A percentile compares a stretch with the other conserved stretches of the same genome.
These are phyloP conservation scores for Nephotettix cincticeps DNA, from an alignment of 1,140 invertebrate species.

Conservation along the genomic window DNA sequence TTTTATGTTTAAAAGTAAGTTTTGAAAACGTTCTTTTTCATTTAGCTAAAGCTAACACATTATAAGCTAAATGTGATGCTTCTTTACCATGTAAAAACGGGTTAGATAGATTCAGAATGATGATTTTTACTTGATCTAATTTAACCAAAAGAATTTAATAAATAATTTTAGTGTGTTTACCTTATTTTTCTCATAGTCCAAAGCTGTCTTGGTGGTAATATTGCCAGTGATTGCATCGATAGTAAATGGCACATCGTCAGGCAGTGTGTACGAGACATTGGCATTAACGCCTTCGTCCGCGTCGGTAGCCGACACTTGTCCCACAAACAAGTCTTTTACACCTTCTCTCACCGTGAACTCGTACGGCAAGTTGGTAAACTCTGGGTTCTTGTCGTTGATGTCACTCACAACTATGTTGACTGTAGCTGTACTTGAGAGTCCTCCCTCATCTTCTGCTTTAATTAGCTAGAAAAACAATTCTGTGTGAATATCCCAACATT, in stretches of 20 bases:
- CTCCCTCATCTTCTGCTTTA: constrained; percentile 84
- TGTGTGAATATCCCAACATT: not conserved
- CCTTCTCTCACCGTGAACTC: constrained; percentile 83
- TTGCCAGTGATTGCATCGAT: constrained; percentile 78
- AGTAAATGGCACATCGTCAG: constrained; percentile 72
- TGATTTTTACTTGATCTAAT: too few species aligned
- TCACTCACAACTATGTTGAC: constrained; percentile 88
- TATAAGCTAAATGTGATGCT: too few species aligned
- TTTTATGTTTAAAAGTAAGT: too few species aligned
- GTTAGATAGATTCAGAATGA: too few species aligned
- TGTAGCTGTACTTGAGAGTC: constrained; percentile 74
- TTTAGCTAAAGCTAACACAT: too few species aligned
- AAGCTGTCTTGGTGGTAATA: constrained; percentile 68
- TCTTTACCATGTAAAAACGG: too few species aligned
- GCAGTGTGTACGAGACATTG: constrained; percentile 60
- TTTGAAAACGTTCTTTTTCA: too few species aligned
- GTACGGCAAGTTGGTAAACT: constrained; percentile 74
- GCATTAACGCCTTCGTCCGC: constrained; percentile 71
- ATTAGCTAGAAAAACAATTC: constrained; percentile 59
- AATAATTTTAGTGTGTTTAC: constrained; percentile 47
- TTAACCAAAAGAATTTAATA: too few species aligned
- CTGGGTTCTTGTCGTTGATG: constrained; percentile 87
- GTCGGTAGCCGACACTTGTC: constrained; percentile 81
- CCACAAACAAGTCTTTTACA: constrained; percentile 62
- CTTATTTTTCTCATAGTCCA: constrained; percentile 82